Base-by-base conservation (phyloP, 2,113 vertebrate genomes). In the Phyllostomus hastatus region DNA sequence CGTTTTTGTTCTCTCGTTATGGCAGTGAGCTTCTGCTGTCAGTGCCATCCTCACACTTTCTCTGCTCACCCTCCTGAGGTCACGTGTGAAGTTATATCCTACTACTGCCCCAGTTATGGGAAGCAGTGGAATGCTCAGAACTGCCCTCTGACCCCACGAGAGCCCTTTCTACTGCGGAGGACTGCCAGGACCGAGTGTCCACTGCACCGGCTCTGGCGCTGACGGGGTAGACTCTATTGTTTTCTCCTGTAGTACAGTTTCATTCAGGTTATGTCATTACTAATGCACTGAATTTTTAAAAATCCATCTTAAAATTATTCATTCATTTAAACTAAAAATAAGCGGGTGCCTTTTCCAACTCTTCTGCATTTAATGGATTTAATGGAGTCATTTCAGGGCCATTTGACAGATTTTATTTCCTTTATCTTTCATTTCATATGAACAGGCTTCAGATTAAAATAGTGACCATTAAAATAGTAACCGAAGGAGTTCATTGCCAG, bases 131-230 rank as follows among this genome's bases (percentile, higher is more conserved):
- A 12, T 11, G 17, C 64, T 61, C 16, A 17, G 12, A 59, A 11
- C 41, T 81, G 75, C 75, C 26, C 10, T 72, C 19, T 88, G 33
- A 10, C 26, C 41, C 48, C 2, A 4, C 43, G 41, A 48, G 9
- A 38, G 50, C 73, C 52, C 33, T 78, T 69, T 20, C 59, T 5
- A 1, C 38, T 24, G 8, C 20, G 43, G 31, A 48, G 72, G 46
- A 35, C 19, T 38, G 24, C 28, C 8, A 31, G 52, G 9, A 19
- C 35, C 6, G 0, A 66, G 35, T n/a, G n/a, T 17, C 59, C 2
- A 24, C 43, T 3, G 38, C 12, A 26, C 19, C 52, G 9, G 4
- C 92, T 19, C 38, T 11, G 26, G 7, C 16, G 50, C 50, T 33
- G 15, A 35, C 26, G 75, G 41, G 70, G 20, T 20, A 33, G 75